These are phyloP conservation scores for Ophiodon elongatus DNA, from an alignment of 2,113 vertebrate genomes.

Conservation along the genomic window DNA sequence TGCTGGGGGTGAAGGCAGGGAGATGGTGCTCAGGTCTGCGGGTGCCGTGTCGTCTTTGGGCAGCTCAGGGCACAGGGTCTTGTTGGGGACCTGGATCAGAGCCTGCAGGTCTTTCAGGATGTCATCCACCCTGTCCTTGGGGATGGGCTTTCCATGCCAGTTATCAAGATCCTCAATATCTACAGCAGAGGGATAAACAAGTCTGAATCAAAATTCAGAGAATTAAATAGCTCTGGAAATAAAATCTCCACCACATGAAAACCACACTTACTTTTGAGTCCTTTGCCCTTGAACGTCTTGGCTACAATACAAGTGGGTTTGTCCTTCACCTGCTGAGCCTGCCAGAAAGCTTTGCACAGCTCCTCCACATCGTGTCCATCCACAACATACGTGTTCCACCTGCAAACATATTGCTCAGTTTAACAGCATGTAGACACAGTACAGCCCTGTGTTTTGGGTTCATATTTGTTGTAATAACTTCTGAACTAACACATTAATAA, in stretches of 20 bases:
- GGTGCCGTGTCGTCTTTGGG: conserved; percentile 83
- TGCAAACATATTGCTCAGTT: conserved; percentile 50
- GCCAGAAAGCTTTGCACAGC: conserved; percentile 88
- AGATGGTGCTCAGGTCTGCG: conserved; percentile 72
- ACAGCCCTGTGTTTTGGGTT: no score
- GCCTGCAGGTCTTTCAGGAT: conserved; percentile 83
- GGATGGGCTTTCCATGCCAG: conserved; percentile 91
- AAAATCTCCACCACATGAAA: background rate
- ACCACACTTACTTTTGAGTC: conserved; percentile 84
- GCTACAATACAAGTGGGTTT: conserved; percentile 91
- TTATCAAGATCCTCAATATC: conserved; percentile 88
- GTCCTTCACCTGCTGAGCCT: conserved; percentile 85
- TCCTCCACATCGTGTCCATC: conserved; percentile 89
- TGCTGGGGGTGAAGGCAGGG: conserved; percentile 78
- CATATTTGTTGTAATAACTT: background rate
- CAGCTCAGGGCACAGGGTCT: conserved; percentile 75
- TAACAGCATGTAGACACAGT: background rate
- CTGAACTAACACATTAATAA: background rate
- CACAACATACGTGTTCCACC: conserved; percentile 91
- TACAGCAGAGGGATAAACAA: conserved; percentile 47
- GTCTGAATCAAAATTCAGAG: background rate
- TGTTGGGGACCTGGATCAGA: conserved; percentile 85
- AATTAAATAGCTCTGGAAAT: fast-evolving
- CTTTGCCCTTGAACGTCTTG: conserved; percentile 90
- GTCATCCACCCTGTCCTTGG: conserved; percentile 85